Evolutionary conservation across 2,888 invertebrate genomes (phyloP), one percentile per base, ranked within the genome.

Genomic region (Aphidoletes aphidimyza): DNA sequence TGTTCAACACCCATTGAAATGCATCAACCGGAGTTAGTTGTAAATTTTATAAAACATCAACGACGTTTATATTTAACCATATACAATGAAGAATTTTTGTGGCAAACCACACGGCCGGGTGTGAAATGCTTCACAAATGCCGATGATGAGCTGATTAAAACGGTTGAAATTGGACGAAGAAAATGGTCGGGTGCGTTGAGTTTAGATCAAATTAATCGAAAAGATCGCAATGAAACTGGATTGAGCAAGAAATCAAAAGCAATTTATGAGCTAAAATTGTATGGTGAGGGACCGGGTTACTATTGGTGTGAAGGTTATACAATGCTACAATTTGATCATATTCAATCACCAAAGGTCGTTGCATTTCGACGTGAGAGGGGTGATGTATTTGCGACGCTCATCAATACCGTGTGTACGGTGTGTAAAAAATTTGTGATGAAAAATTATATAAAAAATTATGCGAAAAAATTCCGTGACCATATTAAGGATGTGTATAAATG

Each of bases 261-360:
- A 0, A 90, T 93, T 5, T 93, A 92, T 86, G 88, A 90, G 85
- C 87, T 94, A 1, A 89, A 91, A 86, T 88, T 92, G 0, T 89
- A 92, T 69, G 90, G 89, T 1, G 89, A 92, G 69, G 90, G 91
- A 85, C 91, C 93, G 0, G 93, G 93, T 0, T 91, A 92, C 86
- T 94, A 94, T 87, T 93, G 93, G 93, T 94, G 94, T 87, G 92
- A 93, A 88, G 93, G 92, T 0, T 92, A 92, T 86, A 88, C 88
- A 0, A 90, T 91, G 5, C 89, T 89, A 85, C 89, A 91, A 85
- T 91, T 92, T 87, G 88, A 91, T n/a, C 87, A 91, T 30, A 88
- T 93, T 26, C 87, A 88, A 85, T 92, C 93, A 0, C 88, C 91
- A 17, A 91, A 89, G 87, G 88, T 93, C 39, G 88, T 93, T 36